A percentile compares a stretch with the other conserved stretches of the same genome.
These are phyloP conservation scores for Brachyalestes nurse DNA, from an alignment of 2,797 vertebrate species.

Conservation along the genomic window DNA sequence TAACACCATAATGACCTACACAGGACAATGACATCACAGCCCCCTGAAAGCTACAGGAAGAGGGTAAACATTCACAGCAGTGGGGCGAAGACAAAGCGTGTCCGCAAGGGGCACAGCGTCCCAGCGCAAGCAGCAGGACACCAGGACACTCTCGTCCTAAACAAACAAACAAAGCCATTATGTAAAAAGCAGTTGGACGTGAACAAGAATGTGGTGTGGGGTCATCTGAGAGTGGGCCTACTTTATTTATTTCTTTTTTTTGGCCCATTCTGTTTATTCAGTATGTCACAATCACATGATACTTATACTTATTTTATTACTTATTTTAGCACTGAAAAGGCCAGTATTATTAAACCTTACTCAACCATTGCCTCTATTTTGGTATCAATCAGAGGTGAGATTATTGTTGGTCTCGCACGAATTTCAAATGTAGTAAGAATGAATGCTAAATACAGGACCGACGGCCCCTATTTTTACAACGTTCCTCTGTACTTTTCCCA, in stretches of 20 bases:
- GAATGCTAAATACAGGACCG: not conserved
- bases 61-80: constrained; percentile 51
- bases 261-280: not conserved
- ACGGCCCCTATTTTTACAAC: constrained; percentile 22
- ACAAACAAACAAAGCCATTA: constrained; percentile 59
- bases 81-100: not conserved
- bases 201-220: not conserved
- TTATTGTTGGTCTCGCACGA: not conserved
- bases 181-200: constrained; percentile 39
- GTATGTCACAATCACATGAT: too few relatives aligned
- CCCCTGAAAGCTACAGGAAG: constrained; percentile 58
- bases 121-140: constrained; percentile 8
- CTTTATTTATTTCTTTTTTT: not conserved
- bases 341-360: too few relatives aligned
- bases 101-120: not conserved
- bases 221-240: constrained; percentile 19
- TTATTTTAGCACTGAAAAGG: too few relatives aligned
- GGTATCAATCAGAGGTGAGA: not conserved
- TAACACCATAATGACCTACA: constrained; percentile 46
- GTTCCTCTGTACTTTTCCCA: not conserved
- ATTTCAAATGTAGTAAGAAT: not conserved
- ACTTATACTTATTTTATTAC: too few relatives aligned
- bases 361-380: too few relatives aligned
- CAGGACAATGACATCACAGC: constrained; percentile 50
- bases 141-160: constrained; percentile 24